Conservation (phyloP, 2,797 vertebrate species). For the Pempheris klunzingeri region DNA sequence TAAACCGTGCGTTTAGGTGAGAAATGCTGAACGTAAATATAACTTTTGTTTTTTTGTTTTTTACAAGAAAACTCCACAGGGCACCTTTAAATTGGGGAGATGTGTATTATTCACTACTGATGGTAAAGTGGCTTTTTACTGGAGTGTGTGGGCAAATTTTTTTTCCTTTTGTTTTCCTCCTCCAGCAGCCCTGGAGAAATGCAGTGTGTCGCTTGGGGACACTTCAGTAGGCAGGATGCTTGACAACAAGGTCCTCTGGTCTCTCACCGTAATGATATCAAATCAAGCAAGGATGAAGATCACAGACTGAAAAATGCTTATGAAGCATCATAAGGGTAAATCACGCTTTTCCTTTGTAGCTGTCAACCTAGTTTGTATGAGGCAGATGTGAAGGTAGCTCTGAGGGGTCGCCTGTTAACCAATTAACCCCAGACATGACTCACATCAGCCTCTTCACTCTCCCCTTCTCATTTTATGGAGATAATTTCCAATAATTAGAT, state of each 20-base stretch:
- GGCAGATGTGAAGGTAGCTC: conserved; percentile 24
- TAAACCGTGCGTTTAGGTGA: no score
- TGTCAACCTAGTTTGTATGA: neutral
- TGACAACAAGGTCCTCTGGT: neutral
- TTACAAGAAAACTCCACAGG: neutral
- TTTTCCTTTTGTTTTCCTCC: neutral
- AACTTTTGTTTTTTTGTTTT: neutral
- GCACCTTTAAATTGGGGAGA: neutral
- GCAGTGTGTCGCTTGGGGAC: neutral
- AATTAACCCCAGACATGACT: conserved; percentile 45
- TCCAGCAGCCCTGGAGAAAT: neutral
- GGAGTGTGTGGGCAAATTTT: neutral
- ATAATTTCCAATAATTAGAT: conserved; percentile 44
- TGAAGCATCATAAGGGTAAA: neutral
- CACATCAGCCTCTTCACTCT: conserved; percentile 2
- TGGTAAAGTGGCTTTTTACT: neutral
- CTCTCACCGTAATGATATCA: conserved; percentile 7
- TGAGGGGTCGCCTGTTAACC: conserved; percentile 23
- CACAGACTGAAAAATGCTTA: conserved; percentile 2
- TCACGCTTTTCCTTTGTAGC: neutral
- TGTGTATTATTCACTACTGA: neutral
- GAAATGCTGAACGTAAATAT: no score
- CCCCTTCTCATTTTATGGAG: conserved; percentile 4
- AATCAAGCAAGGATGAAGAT: conserved; percentile 28
- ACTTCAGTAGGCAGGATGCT: neutral